A percentile compares a stretch with the other conserved stretches of the same genome.
Conservation (phyloP, 2,113 vertebrate genomes). For the Psittacara wagleri region DNA sequence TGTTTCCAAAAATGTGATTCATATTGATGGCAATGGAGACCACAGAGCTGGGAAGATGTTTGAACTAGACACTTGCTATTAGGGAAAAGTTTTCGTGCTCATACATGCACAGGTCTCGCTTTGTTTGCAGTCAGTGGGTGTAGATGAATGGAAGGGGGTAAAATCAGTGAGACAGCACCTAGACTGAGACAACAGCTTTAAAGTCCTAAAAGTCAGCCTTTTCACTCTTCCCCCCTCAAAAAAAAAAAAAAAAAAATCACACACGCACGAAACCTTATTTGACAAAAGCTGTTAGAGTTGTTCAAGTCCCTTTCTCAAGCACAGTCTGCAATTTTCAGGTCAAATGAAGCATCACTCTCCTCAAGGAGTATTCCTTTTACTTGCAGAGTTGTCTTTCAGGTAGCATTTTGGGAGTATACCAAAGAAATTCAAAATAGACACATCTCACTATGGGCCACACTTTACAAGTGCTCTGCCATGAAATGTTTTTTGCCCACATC, state of each 20-base stretch:
- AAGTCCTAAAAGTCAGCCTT: neutral
- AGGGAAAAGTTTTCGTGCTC: neutral
- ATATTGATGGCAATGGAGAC: neutral
- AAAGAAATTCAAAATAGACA: neutral
- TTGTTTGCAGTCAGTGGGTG: fast-evolving
- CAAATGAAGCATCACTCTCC: neutral
- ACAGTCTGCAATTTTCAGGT: neutral
- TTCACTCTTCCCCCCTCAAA: no score
- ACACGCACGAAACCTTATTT: fast-evolving
- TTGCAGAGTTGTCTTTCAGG: neutral
- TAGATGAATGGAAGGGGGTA: neutral
- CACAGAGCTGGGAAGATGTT: neutral
- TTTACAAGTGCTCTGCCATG: neutral
- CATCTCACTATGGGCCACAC: neutral
- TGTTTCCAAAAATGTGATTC: neutral
- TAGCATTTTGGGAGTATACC: neutral
- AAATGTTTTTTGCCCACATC: neutral
- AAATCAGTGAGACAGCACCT: neutral
- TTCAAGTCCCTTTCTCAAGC: neutral
- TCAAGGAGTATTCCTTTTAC: neutral
- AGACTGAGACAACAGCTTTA: neutral
- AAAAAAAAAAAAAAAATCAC: no score
- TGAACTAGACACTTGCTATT: fast-evolving
- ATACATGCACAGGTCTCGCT: neutral
- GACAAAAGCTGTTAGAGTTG: neutral